phyloP scores from a whole-genome alignment of 2,797 vertebrate species.

The Notoglanidium macrostoma region DNA sequence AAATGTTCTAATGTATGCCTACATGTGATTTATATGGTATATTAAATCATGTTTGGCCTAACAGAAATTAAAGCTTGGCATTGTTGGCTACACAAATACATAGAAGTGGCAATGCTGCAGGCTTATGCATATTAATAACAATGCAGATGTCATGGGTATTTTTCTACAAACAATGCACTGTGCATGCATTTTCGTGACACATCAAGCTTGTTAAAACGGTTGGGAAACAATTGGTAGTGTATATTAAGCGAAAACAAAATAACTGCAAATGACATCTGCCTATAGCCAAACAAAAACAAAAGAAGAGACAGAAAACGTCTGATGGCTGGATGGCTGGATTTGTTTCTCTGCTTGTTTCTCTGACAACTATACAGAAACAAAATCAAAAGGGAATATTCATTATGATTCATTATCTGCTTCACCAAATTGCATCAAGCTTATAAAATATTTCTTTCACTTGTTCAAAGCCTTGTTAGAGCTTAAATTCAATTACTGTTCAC shows the following conservation, averaged over 20 bases:
- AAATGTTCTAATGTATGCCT: conserved; percentile 52
- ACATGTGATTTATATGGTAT: conserved; percentile 34
- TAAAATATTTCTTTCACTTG: conserved; percentile 83
- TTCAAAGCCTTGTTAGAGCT: conserved; percentile 87
- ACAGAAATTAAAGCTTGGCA: conserved; percentile 34
- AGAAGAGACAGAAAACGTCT: conserved; percentile 54
- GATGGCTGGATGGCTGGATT: conserved; percentile 55
- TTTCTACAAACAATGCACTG: conserved; percentile 46
- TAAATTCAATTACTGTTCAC: conserved; percentile 87
- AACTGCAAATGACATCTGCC: conserved; percentile 49
- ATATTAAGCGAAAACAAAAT: conserved; percentile 65
- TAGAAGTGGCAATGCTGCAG: conserved; percentile 21
- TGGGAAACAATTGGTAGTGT: conserved; percentile 63
- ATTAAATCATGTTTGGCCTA: conserved; percentile 16
- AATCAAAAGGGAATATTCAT: conserved; percentile 73
- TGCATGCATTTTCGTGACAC: conserved; percentile 60
- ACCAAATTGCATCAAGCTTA: conserved; percentile 87
- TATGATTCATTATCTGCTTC: conserved; percentile 74
- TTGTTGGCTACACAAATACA: conserved; percentile 10
- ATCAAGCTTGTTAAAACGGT: conserved; percentile 72
- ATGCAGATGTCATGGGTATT: conserved; percentile 56
- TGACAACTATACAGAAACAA: conserved; percentile 66
- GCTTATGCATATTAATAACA: conserved; percentile 57
- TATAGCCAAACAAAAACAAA: conserved; percentile 51
- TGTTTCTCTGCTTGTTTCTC: conserved; percentile 60